These are phyloP conservation scores for Neodiprion lecontei DNA, from an alignment of 1,140 invertebrate genomes.

Conservation along the genomic window DNA sequence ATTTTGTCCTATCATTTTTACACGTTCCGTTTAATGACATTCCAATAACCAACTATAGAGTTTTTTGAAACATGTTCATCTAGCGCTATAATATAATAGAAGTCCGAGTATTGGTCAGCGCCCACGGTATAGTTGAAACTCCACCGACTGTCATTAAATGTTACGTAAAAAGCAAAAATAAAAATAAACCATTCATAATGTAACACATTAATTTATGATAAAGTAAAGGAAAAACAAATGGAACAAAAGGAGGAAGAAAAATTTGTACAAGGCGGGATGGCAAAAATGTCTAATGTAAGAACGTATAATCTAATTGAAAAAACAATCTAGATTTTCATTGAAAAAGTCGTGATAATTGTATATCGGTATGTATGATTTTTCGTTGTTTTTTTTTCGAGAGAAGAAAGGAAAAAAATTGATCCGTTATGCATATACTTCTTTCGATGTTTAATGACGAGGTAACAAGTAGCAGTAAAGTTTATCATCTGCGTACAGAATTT, in stretches of 20 bases:
- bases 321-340: no score
- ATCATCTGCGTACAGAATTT: no score
- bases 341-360: no score
- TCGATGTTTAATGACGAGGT: neutral
- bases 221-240: neutral
- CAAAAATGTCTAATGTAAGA: slow-evolving; percentile 45
- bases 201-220: slow-evolving; percentile 19
- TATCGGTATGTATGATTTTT: no score
- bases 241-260: slow-evolving; percentile 3
- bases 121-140: no score
- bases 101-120: no score
- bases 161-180: slow-evolving; percentile 20
- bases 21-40: no score
- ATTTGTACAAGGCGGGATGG: slow-evolving; percentile 35
- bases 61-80: no score
- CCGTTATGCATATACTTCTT: neutral
- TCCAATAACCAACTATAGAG: no score
- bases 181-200: slow-evolving; percentile 22
- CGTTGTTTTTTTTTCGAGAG: neutral
- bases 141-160: no score
- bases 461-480: neutral
- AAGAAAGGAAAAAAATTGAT: neutral
- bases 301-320: slow-evolving; percentile 34
- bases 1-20: no score
- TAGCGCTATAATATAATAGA: no score